phyloP scores from a whole-genome alignment of 2,113 vertebrate species.

The Ophthalmolycus amberensis region DNA sequence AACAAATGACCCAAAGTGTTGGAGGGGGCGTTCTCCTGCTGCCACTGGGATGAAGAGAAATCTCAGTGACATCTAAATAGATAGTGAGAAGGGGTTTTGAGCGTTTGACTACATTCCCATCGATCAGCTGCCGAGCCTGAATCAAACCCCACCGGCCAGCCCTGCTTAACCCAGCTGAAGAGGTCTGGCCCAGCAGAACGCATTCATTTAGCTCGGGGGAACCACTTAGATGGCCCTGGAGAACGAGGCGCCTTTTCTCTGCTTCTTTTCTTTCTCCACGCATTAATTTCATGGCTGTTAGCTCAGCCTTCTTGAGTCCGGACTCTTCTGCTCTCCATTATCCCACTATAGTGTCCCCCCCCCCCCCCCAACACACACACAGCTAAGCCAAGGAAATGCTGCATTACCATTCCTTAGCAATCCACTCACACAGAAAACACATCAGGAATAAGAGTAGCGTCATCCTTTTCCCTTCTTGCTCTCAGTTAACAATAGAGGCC shows the following conservation, averaged over 20 bases:
- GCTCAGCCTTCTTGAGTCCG: conserved; percentile 71
- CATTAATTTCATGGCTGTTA: conserved; percentile 82
- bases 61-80: conserved; percentile 3
- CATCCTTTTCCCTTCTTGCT: conserved; percentile 60
- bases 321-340: conserved; percentile 70
- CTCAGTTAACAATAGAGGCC: conserved; percentile 65
- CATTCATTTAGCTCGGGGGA: conserved; percentile 72
- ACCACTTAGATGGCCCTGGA: conserved; percentile 69
- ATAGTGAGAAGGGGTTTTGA: conserved; percentile 21
- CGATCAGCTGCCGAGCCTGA: conserved; percentile 37
- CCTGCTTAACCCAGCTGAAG: conserved; percentile 57
- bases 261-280: conserved; percentile 67
- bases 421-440: conserved; percentile 76
- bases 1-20: conserved; percentile 6
- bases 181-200: conserved; percentile 55
- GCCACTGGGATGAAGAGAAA: conserved; percentile 6
- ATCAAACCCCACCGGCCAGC: conserved; percentile 9
- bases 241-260: conserved; percentile 62
- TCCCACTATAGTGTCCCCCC: conserved; percentile 62
- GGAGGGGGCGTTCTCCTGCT: conserved; percentile 3
- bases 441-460: conserved; percentile 70
- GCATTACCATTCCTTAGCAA: conserved; percentile 74
- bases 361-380: neutral
- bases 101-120: conserved; percentile 50
- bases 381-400: conserved; percentile 69